phyloP scores from a whole-genome alignment of 2,888 invertebrate species.

The Polydrusus pterygomalis region DNA sequence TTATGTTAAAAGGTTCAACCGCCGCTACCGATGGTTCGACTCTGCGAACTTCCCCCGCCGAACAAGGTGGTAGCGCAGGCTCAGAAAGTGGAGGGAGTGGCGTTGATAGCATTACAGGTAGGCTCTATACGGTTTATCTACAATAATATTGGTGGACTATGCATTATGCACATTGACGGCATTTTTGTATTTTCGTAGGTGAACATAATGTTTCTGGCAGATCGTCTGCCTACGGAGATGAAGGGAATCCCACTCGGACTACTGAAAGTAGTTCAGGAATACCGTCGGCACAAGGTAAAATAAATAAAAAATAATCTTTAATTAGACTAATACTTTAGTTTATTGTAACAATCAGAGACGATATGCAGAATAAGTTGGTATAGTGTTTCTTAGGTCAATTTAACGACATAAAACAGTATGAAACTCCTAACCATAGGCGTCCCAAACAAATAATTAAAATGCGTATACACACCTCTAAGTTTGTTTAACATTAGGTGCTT shows the following conservation, averaged over 20 bases:
- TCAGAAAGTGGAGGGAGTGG: conserved; percentile 95
- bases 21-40: conserved; percentile 97
- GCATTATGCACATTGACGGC: neutral
- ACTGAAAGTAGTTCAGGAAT: conserved; percentile 79
- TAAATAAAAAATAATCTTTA: too few species aligned
- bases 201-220: conserved; percentile 85
- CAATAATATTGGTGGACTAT: neutral
- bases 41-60: conserved; percentile 88
- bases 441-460: too few species aligned
- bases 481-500: too few species aligned
- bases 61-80: conserved; percentile 79
- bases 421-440: too few species aligned
- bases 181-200: conserved; percentile 71
- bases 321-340: too few species aligned
- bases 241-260: conserved; percentile 73
- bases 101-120: conserved; percentile 87
- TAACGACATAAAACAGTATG: too few species aligned
- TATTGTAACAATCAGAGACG: too few species aligned
- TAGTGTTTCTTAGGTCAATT: too few species aligned
- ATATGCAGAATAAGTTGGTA: too few species aligned
- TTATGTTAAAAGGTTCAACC: conserved; percentile 76
- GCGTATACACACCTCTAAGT: too few species aligned
- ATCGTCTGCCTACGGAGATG: conserved; percentile 93
- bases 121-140: neutral
- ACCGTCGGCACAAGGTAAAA: conserved; percentile 76